These are phyloP conservation scores for Cheilosia vulpina DNA, from an alignment of 2,888 invertebrate genomes.

Conservation along the genomic window DNA sequence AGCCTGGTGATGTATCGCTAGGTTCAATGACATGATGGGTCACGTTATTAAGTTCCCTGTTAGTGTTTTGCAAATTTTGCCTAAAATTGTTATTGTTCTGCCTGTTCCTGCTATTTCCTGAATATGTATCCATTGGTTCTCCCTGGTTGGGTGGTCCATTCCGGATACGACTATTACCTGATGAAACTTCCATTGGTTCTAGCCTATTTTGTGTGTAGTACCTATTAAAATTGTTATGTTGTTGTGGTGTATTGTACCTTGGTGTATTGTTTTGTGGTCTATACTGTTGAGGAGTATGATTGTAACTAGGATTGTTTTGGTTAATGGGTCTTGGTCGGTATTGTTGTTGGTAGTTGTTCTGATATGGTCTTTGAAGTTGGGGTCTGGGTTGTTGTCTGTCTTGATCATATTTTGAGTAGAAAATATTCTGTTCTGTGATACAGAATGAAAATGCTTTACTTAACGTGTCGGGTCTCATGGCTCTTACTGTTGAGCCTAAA, in stretches of 20 bases:
- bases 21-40: constrained; percentile 2
- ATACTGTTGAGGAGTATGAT: background rate
- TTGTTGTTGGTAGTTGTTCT: background rate
- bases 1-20: constrained; percentile 5
- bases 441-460: too few species aligned
- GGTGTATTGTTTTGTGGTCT: background rate
- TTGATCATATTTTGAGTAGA: constrained; percentile 18
- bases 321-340: background rate
- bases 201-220: too few species aligned
- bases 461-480: too few species aligned
- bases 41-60: constrained; percentile 15
- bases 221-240: constrained; percentile 11
- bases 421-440: constrained; percentile 32
- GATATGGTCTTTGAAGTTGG: constrained; percentile 3
- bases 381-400: constrained; percentile 19
- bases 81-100: constrained; percentile 13
- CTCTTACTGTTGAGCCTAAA: too few species aligned
- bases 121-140: constrained; percentile 43
- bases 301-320: constrained; percentile 1
- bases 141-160: constrained; percentile 2
- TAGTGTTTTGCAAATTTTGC: too few species aligned
- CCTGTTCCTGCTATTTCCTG: constrained; percentile 20
- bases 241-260: background rate
- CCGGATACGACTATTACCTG: background rate
- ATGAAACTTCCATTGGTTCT: constrained; percentile 19